Conservation (phyloP, 1,140 invertebrate genomes). For the Polypedilum vanderplanki region DNA sequence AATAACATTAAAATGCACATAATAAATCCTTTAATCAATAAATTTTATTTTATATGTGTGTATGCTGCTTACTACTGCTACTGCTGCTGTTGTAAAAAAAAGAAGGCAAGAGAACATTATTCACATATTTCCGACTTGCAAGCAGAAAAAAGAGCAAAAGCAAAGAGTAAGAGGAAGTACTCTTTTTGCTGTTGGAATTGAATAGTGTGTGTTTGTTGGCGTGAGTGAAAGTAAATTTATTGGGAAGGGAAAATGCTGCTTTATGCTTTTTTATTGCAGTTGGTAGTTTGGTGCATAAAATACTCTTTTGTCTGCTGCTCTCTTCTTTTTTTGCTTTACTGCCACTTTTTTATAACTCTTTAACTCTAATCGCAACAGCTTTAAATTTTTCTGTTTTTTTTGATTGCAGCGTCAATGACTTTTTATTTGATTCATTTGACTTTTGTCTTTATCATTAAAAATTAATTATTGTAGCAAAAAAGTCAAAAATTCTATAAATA, state of each 20-base stretch:
- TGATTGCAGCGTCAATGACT: not conserved
- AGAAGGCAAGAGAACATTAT: not conserved
- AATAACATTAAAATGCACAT: not conserved
- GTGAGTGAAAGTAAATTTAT: not conserved
- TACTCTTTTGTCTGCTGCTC: no score
- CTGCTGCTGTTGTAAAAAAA: not conserved
- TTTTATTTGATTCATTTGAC: not conserved
- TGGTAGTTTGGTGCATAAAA: not conserved
- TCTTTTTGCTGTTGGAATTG: no score
- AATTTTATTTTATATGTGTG: not conserved
- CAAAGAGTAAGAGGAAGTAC: no score
- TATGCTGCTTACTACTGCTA: no score
- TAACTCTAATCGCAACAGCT: no score
- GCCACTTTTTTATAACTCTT: no score
- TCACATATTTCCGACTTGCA: slow-evolving; percentile 7
- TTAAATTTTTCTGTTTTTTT: not conserved
- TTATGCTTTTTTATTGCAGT: slow-evolving; percentile 27
- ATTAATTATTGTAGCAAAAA: no score
- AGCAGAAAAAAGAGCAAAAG: not conserved
- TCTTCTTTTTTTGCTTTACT: no score
- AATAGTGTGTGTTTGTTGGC: not conserved
- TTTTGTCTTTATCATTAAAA: not conserved
- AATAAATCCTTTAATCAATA: slow-evolving; percentile 1
- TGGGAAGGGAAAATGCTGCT: not conserved
- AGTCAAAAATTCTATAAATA: no score